Percentiles rank a stretch among this genome's conserved stretches.
phyloP scores from a whole-genome alignment of 1,140 invertebrate genomes.

The Stenopsyche tienmushanensis region DNA sequence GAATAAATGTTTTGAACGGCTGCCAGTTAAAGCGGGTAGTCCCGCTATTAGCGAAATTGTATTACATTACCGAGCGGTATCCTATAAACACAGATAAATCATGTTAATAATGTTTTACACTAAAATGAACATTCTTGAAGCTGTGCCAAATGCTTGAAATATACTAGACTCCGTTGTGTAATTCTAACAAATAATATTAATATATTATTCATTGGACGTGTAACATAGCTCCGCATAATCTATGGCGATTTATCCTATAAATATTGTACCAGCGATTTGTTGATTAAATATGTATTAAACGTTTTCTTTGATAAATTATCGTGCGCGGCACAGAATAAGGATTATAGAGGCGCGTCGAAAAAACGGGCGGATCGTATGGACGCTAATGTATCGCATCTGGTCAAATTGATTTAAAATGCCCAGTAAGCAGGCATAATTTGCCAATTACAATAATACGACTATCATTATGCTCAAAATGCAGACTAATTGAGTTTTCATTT shows the following conservation, averaged over 20 bases:
- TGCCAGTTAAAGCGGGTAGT: conserved; percentile 24
- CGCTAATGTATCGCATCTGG: no score
- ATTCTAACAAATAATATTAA: background rate
- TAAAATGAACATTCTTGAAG: conserved; percentile 36
- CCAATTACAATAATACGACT: no score
- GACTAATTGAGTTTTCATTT: no score
- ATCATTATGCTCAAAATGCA: no score
- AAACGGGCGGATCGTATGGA: no score
- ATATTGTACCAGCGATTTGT: background rate
- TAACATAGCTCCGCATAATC: background rate
- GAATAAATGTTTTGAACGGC: conserved; percentile 27
- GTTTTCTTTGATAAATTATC: background rate
- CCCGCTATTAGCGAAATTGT: conserved; percentile 36
- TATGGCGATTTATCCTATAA: no score
- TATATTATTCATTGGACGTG: conserved; percentile 6
- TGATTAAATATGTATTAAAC: background rate
- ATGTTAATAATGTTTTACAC: conserved; percentile 39
- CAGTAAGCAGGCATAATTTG: no score
- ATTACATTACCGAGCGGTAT: conserved; percentile 33
- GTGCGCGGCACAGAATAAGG: no score
- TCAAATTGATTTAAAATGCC: no score
- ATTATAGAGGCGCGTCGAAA: no score
- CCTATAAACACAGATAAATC: conserved; percentile 34
- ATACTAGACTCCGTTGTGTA: conserved; percentile 12
- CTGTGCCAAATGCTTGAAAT: conserved; percentile 32